A percentile compares a stretch with the other conserved stretches of the same genome.
Conservation (phyloP, 2,888 invertebrate genomes). For the Drosophila barbarae region DNA sequence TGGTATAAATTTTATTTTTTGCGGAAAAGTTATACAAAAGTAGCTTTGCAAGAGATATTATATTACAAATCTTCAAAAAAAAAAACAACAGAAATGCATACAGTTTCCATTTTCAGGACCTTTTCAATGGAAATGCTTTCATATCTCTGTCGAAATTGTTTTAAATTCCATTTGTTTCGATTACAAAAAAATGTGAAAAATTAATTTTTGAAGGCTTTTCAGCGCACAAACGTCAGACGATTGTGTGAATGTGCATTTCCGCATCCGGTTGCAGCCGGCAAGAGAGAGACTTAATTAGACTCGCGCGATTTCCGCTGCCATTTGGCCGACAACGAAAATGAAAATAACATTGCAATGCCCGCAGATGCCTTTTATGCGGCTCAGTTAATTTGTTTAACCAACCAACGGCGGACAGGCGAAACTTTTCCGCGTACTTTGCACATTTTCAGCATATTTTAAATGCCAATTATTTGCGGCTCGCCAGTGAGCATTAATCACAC, state of each 20-base stretch:
- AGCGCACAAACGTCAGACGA: constrained; percentile 4
- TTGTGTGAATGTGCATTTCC: constrained; percentile 18
- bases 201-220: constrained; percentile 31
- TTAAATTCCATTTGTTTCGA: constrained; percentile 28
- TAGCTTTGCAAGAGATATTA: not conserved
- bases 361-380: constrained; percentile 40
- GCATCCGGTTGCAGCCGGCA: constrained; percentile 16
- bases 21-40: not conserved
- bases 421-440: constrained; percentile 48
- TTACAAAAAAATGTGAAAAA: constrained; percentile 20
- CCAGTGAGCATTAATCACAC: constrained; percentile 56
- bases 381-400: constrained; percentile 66
- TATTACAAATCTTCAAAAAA: not conserved
- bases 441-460: constrained; percentile 68
- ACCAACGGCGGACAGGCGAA: constrained; percentile 16
- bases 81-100: not conserved
- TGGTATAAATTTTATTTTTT: too few species aligned
- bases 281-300: constrained; percentile 38
- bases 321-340: constrained; percentile 28
- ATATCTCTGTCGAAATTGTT: constrained; percentile 1
- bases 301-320: constrained; percentile 38
- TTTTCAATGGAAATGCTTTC: constrained; percentile 1
- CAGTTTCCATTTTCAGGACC: not conserved
- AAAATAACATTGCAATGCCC: constrained; percentile 28
- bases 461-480: constrained; percentile 68